These are phyloP conservation scores for Thymallus thymallus DNA, from an alignment of 2,113 vertebrate genomes.

Conservation along the genomic window DNA sequence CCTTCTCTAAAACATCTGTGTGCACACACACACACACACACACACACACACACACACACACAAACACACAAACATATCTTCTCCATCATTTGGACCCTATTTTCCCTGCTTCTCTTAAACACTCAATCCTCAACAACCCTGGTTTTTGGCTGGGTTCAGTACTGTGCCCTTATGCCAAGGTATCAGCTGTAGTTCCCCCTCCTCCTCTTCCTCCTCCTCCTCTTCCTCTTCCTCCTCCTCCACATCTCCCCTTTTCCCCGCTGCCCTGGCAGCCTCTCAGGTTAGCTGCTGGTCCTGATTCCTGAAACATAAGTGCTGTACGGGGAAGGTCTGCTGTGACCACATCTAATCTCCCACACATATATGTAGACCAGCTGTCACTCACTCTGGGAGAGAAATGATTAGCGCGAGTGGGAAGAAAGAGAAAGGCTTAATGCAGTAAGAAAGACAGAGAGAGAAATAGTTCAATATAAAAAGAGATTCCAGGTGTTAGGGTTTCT, in stretches of 20 bases:
- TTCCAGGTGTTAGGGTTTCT: neutral
- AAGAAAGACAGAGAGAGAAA: neutral
- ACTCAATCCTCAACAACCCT: neutral
- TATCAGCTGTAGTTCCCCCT: neutral
- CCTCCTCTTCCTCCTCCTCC: neutral
- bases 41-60: neutral
- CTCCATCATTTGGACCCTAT: no score
- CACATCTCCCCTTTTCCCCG: neutral
- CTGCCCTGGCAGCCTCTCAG: neutral
- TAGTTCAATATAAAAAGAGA: no score
- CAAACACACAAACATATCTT: neutral
- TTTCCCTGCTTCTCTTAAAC: neutral
- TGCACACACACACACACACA: neutral
- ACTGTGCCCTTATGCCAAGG: neutral
- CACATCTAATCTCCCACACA: slow-evolving; percentile 1
- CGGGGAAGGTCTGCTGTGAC: neutral
- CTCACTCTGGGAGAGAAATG: neutral
- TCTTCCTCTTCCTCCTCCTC: neutral
- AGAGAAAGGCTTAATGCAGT: neutral
- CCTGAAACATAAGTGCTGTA: neutral
- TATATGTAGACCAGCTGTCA: neutral
- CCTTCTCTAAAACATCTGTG: neutral
- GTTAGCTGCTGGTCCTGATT: neutral
- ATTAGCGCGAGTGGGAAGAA: neutral
- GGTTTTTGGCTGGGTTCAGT: neutral